A percentile compares a stretch with the other conserved stretches of the same genome.
Evolutionary conservation across 2,797 vertebrate genomes (phyloP).

Genomic region (Melanotaenia maccullochi): DNA sequence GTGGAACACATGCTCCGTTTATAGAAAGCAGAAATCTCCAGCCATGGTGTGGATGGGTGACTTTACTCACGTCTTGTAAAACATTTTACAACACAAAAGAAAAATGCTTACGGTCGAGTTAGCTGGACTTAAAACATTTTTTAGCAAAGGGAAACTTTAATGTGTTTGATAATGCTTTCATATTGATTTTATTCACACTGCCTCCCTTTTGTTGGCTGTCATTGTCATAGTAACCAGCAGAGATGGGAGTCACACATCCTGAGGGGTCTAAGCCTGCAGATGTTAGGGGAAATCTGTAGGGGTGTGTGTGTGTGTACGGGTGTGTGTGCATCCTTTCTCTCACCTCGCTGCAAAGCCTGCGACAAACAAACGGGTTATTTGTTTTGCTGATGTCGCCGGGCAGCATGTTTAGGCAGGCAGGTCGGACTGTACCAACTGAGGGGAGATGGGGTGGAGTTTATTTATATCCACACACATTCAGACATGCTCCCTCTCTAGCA

Average conservation of each 20-base stretch:
- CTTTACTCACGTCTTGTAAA: not conserved
- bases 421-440: slow-evolving; percentile 33
- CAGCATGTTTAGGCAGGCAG: slow-evolving; percentile 53
- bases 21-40: too few species aligned
- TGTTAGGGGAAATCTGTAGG: not conserved
- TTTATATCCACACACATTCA: slow-evolving; percentile 6
- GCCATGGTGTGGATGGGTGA: not conserved
- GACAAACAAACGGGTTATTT: slow-evolving; percentile 57
- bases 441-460: not conserved
- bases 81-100: not conserved
- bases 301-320: not conserved
- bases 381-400: slow-evolving; percentile 52
- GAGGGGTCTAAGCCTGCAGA: not conserved
- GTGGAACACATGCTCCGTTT: not conserved
- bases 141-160: not conserved
- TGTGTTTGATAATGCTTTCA: too few species aligned
- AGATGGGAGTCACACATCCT: slow-evolving; percentile 12
- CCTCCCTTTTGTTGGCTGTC: slow-evolving; percentile 15
- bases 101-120: too few species aligned
- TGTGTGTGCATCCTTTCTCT: slow-evolving; percentile 24
- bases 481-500: not conserved
- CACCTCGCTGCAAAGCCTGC: slow-evolving; percentile 46
- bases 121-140: not conserved
- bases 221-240: slow-evolving; percentile 33
- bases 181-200: accelerated